Conservation (phyloP, 1,140 invertebrate genomes). For the Gonioctena quinquepunctata region DNA sequence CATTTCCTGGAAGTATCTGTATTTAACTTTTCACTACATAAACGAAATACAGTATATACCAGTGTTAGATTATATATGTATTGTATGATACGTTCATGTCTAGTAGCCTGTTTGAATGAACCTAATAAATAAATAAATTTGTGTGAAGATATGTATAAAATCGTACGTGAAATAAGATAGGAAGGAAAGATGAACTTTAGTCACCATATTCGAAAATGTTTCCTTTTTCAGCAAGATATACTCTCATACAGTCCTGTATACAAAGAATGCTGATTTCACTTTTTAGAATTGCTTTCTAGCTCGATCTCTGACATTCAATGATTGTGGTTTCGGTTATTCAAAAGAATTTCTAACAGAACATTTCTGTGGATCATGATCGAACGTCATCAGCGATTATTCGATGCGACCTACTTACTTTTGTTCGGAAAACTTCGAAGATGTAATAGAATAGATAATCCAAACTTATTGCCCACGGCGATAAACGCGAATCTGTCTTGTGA, state of each 20-base stretch:
- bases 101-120: too few species aligned
- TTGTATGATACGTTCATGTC: too few species aligned
- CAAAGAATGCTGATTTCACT: not conserved
- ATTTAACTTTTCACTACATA: too few species aligned
- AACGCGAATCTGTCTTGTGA: not conserved
- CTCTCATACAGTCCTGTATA: not conserved
- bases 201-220: too few species aligned
- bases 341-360: not conserved
- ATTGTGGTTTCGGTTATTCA: not conserved
- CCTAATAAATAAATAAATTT: too few species aligned
- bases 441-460: not conserved
- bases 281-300: not conserved
- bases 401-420: not conserved
- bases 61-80: too few species aligned
- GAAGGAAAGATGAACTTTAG: too few species aligned
- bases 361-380: not conserved
- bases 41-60: too few species aligned
- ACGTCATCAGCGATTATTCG: not conserved
- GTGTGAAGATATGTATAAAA: too few species aligned
- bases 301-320: not conserved
- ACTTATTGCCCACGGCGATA: not conserved
- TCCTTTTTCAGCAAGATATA: too few species aligned
- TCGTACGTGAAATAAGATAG: too few species aligned
- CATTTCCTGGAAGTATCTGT: too few species aligned
- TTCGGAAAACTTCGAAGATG: not conserved